Conservation (phyloP, 2,797 vertebrate genomes). For the Takifugu rubripes region DNA sequence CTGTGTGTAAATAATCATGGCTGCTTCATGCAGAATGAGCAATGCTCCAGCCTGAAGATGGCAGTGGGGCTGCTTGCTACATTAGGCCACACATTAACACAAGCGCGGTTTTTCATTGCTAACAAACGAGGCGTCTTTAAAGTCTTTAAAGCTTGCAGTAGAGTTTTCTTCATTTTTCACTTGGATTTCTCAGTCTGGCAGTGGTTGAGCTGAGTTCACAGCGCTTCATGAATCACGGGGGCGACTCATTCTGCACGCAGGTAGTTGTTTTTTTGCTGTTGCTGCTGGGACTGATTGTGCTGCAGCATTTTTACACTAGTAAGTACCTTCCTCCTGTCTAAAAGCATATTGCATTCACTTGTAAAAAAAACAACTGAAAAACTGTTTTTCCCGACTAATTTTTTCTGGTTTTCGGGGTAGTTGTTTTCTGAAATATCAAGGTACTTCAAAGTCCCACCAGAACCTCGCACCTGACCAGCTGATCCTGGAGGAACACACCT, state of each 20-base stretch:
- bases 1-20: neutral
- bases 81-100: conserved; percentile 5
- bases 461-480: too few relatives aligned
- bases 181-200: conserved; percentile 31
- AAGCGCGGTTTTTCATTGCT: neutral
- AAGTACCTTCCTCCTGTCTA: neutral
- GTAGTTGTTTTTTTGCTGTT: conserved; percentile 25
- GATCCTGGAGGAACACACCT: too few relatives aligned
- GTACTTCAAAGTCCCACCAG: too few relatives aligned
- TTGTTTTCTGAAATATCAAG: too few relatives aligned
- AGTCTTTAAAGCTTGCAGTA: neutral
- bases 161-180: neutral
- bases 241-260: conserved; percentile 2
- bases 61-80: neutral
- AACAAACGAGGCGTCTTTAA: neutral
- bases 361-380: too few relatives aligned
- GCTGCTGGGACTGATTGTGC: conserved; percentile 51
- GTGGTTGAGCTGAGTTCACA: conserved; percentile 52
- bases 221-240: too few relatives aligned
- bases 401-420: too few relatives aligned
- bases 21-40: conserved; percentile 5
- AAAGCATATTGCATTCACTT: too few relatives aligned
- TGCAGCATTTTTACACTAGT: conserved; percentile 20
- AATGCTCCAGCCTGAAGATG: neutral
- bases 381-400: too few relatives aligned